Evolutionary conservation across 2,797 vertebrate genomes (phyloP).

Genomic region (Sciurus carolinensis): DNA sequence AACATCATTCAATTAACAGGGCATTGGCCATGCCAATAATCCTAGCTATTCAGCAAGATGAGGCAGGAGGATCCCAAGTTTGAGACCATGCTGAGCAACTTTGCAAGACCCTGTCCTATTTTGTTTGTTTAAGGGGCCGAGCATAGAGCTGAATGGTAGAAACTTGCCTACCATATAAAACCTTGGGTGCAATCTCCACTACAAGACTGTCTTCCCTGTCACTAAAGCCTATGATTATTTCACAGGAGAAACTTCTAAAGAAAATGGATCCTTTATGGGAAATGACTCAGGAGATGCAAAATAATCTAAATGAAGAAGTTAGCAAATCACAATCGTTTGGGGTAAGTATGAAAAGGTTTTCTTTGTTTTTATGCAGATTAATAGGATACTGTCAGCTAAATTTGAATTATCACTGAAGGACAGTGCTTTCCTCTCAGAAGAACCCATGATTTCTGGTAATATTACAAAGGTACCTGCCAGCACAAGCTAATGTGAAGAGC

Average conservation of each 20-base stretch:
- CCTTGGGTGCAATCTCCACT: background rate
- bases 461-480: no score
- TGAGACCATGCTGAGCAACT: no score
- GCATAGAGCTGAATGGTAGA: no score
- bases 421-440: background rate
- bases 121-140: no score
- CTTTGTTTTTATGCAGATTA: background rate
- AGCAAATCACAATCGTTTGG: background rate
- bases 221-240: constrained; percentile 3
- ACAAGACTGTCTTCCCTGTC: background rate
- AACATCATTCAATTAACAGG: background rate
- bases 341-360: background rate
- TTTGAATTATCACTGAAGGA: background rate
- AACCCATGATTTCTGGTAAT: background rate
- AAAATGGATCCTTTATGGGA: constrained; percentile 10
- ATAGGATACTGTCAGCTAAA: background rate
- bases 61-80: no score
- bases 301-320: background rate
- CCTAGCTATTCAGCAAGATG: no score
- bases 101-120: no score
- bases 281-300: background rate
- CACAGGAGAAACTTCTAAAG: constrained; percentile 12
- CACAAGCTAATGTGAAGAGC: no score
- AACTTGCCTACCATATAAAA: no score
- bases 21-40: no score